A percentile compares a stretch with the other conserved stretches of the same genome.
phyloP scores from a whole-genome alignment of 2,888 invertebrate genomes.

The Ophioninae sp. region DNA sequence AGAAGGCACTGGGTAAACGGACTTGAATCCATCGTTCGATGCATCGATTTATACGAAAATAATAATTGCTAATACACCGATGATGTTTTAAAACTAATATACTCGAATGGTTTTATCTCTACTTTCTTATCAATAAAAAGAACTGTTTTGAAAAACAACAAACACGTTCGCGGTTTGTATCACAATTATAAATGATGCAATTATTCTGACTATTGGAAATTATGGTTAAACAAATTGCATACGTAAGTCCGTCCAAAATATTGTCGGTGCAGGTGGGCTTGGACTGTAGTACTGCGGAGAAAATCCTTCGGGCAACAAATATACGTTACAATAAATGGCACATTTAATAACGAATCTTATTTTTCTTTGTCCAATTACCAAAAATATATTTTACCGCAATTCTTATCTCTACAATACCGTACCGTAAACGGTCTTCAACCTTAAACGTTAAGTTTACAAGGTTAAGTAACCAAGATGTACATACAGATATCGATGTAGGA shows the following conservation, averaged over 20 bases:
- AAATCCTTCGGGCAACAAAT: slow-evolving; percentile 27
- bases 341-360: background rate
- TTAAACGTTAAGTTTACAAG: background rate
- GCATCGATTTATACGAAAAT: slow-evolving; percentile 38
- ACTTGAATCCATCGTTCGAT: slow-evolving; percentile 67
- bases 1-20: slow-evolving; percentile 85
- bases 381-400: background rate
- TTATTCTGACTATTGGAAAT: slow-evolving; percentile 1
- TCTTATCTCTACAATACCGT: background rate
- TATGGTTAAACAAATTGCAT: background rate
- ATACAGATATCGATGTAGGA: background rate
- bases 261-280: background rate
- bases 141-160: slow-evolving; percentile 63
- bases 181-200: background rate
- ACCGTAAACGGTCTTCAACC: background rate
- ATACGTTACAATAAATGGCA: slow-evolving; percentile 28
- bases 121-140: slow-evolving; percentile 72
- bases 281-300: background rate
- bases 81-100: slow-evolving; percentile 62
- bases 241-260: slow-evolving; percentile 17
- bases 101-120: slow-evolving; percentile 67
- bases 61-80: slow-evolving; percentile 58
- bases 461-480: background rate
- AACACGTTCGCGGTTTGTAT: background rate
- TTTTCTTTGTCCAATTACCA: background rate